Evolutionary conservation across 2,113 vertebrate species (phyloP), one percentile per base, ranked within the genome.

Genomic region (Excalfactoria chinensis): DNA sequence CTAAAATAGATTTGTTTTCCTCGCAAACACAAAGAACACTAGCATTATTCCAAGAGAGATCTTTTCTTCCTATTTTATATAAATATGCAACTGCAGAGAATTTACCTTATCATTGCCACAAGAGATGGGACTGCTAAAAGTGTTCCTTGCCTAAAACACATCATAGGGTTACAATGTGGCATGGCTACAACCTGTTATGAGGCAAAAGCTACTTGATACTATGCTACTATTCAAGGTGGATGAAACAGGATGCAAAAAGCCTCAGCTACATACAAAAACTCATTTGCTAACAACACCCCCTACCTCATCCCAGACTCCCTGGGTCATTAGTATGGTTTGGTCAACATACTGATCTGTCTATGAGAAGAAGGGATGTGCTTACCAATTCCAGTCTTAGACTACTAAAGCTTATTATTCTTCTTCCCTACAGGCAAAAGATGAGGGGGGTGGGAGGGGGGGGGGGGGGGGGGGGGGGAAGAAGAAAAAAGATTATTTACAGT

Each of bases 391-490:
- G 44, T 22, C 22, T 74, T 32, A 84, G 32, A 59, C 23, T 4
- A 0, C 15, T 56, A 46, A 72, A 74, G 34, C 15, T 64, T 66
- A 71, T 73, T 60, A 73, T 11, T 34, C 11, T 48, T 76, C 79
- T 48, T 70, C 67, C 55, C 32, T 77, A 18, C 4, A 74, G 8
- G 46, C 73, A 66, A 1, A n/a, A n/a, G n/a, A n/a, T n/a, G n/a
- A n/a, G 8, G 4, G 2, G 7, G 20, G 11, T 11, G 7, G 5
- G 5, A 8, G 7, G 21, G 13, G 21, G 8, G 4, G 2, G 7
- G 8, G 4, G 2, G 7, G 20, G 11, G 11, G 7, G 5, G 5
- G 11, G 7, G 21, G 13, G 21, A 35, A 59, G 26, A 11, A 37
- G 25, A 49, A 49, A 43, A 35, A 13, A 14, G 44, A 62, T 89